Percentiles rank a stretch among this genome's conserved stretches.
Conservation (phyloP, 2,113 vertebrate genomes). For the Eretmochelys imbricata region DNA sequence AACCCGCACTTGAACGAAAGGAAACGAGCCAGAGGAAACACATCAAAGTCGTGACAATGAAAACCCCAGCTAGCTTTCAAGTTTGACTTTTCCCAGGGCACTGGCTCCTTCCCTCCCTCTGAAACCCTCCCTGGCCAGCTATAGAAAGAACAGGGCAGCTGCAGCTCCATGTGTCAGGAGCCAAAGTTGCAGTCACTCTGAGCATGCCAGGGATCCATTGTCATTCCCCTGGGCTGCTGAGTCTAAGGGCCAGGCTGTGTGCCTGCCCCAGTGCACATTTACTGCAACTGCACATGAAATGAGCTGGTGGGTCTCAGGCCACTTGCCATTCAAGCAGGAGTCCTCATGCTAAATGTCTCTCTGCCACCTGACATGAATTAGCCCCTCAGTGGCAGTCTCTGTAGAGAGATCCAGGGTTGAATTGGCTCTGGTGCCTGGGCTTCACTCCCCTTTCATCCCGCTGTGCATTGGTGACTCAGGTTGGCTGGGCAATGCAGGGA, state of each 20-base stretch:
- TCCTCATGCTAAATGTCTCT: neutral
- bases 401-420: neutral
- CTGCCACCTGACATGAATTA: neutral
- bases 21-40: constrained; percentile 67
- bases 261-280: neutral
- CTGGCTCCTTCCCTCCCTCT: constrained; percentile 26
- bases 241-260: neutral
- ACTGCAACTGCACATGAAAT: neutral
- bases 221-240: neutral
- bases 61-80: constrained; percentile 31
- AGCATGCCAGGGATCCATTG: neutral
- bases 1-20: constrained; percentile 26
- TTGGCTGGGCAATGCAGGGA: neutral
- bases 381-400: neutral
- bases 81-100: constrained; percentile 76
- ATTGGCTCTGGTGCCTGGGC: neutral
- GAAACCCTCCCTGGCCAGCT: neutral
- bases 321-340: neutral
- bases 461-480: neutral
- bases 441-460: neutral
- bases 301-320: neutral
- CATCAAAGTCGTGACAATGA: constrained; percentile 53
- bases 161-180: neutral
- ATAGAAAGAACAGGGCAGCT: neutral
- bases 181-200: neutral